phyloP scores from a whole-genome alignment of 2,888 invertebrate species.

The Ptychoptera contaminata region DNA sequence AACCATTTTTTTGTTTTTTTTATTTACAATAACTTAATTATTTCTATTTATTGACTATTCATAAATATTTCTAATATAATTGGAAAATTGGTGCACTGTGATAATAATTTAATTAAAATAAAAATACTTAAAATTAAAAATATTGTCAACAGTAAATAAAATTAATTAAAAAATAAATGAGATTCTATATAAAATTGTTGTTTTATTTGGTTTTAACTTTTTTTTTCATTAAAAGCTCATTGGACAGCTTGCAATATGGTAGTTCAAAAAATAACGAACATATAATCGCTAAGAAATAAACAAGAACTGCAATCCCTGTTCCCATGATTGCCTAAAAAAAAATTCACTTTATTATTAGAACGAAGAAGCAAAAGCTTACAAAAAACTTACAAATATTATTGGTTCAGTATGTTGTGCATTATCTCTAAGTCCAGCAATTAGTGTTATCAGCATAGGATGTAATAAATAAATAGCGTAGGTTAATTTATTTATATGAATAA shows the following conservation, averaged over 20 bases:
- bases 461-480: conserved; percentile 42
- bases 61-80: not conserved
- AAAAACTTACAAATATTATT: conserved; percentile 23
- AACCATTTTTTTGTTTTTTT: too few relatives aligned
- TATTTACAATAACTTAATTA: not conserved
- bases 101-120: too few relatives aligned
- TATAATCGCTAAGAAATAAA: conserved; percentile 22
- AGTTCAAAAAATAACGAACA: conserved; percentile 26
- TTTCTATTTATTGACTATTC: not conserved
- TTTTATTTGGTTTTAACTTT: not conserved
- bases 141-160: too few relatives aligned
- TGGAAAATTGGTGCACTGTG: too few relatives aligned
- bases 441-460: conserved; percentile 38
- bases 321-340: conserved; percentile 20
- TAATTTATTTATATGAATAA: conserved; percentile 35
- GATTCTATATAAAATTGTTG: too few relatives aligned
- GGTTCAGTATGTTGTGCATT: conserved; percentile 28
- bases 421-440: conserved; percentile 29
- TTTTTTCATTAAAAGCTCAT: conserved; percentile 9
- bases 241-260: conserved; percentile 26
- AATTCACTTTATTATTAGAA: not conserved
- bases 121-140: too few relatives aligned
- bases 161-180: too few relatives aligned
- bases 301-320: conserved; percentile 24
- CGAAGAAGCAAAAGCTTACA: not conserved